Base-by-base conservation (phyloP, 1,140 invertebrate species). In the Pogonomyrmex barbatus region DNA sequence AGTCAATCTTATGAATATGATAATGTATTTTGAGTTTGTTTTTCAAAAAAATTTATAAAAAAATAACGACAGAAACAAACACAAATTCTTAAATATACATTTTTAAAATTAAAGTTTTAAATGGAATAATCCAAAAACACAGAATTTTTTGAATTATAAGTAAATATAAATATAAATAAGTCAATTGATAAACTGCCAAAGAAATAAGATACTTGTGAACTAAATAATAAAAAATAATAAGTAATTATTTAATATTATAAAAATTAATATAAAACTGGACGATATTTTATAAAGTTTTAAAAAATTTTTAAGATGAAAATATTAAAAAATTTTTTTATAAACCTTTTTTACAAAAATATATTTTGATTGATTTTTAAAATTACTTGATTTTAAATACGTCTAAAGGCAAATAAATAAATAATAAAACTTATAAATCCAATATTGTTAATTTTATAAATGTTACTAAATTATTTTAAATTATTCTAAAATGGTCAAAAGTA, bases 211-310 rank as follows among this genome's bases (percentile, higher is more conserved):
- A 60, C 1, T 10, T 33, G 17, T 33, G 17, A 54, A 45, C 8
- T 36, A n/a, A 63, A 63, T 39, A 63, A 63, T 39, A 63, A 63
- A 39, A 63, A 0, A 63, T 39, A 39, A 63, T 39, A n/a, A 63
- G 17, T n/a, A 63, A 39, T 39, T 39, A 2, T 65, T 10, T 0
- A 42, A 42, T 2, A 17, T 63, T 39, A 65, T 39, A 65, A 42
- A 65, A 65, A 42, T 65, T 0, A n/a, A 65, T 65, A 65, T 24
- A 2, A 42, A 24, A 65, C 2, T 62, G 17, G 4, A 1, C 2
- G 17, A 36, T 60, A 36, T 36, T 62, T 62, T 36, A 62, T 62
- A 33, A 62, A 62, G 2, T 62, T 36, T 62, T 62, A 36, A 2
- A 4, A 62, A 62, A 17, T 62, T 62, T 56, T 6, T 36, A 14